These are phyloP conservation scores for Coregonus suidteri DNA, from an alignment of 2,797 vertebrate genomes.

Conservation along the genomic window DNA sequence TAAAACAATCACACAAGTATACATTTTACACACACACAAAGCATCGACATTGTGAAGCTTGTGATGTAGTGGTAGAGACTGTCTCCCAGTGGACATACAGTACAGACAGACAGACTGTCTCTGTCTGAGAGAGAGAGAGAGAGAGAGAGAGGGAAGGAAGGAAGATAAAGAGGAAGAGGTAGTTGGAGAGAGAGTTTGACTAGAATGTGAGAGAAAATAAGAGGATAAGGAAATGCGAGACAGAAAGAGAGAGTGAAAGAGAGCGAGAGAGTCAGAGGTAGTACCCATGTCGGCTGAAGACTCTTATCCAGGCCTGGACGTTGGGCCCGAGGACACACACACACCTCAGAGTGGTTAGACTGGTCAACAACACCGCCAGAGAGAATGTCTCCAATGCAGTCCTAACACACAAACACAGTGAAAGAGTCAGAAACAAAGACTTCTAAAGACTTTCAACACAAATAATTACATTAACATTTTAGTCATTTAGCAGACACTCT, in stretches of 20 bases:
- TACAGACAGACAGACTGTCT: background rate
- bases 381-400: slow-evolving; percentile 91
- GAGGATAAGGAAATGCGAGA: background rate
- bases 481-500: no score
- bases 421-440: background rate
- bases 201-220: background rate
- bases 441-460: background rate
- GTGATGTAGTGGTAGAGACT: no score
- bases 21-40: slow-evolving; percentile 7
- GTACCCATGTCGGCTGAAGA: slow-evolving; percentile 96
- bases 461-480: background rate
- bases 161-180: slow-evolving; percentile 11
- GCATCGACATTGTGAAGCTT: no score
- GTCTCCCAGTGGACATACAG: background rate
- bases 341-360: slow-evolving; percentile 89
- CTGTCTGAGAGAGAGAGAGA: background rate
- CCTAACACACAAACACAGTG: slow-evolving; percentile 61
- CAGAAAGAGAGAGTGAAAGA: background rate
- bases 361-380: slow-evolving; percentile 87
- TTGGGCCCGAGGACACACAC: slow-evolving; percentile 94
- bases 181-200: background rate
- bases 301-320: slow-evolving; percentile 90
- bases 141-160: background rate
- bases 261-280: slow-evolving; percentile 28
- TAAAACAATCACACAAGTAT: slow-evolving; percentile 58